phyloP scores from a whole-genome alignment of 2,888 invertebrate genomes.

The Orthosia incerta region DNA sequence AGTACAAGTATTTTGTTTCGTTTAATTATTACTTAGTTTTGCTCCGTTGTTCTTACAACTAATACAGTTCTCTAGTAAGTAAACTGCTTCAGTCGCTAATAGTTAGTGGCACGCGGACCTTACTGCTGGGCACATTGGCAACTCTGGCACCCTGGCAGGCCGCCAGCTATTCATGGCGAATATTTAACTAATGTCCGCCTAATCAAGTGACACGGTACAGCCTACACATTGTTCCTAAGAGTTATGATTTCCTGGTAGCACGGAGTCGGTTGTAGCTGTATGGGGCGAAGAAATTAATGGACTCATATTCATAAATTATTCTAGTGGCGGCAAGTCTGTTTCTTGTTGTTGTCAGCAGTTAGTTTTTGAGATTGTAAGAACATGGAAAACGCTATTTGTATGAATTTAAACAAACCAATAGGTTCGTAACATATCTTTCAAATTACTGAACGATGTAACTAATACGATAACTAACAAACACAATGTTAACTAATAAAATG shows the following conservation, averaged over 20 bases:
- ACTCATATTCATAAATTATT: slow-evolving; percentile 19
- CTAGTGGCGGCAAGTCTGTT: slow-evolving; percentile 1
- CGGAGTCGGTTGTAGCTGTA: neutral
- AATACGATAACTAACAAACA: neutral
- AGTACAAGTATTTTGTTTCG: neutral
- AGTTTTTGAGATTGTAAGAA: neutral
- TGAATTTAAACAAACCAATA: neutral
- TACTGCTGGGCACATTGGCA: slow-evolving; percentile 15
- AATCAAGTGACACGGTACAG: slow-evolving; percentile 55
- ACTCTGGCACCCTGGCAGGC: slow-evolving; percentile 24
- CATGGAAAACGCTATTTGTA: neutral
- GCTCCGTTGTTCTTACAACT: neutral
- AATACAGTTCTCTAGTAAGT: slow-evolving; percentile 7
- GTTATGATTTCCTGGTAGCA: slow-evolving; percentile 53
- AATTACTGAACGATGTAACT: neutral
- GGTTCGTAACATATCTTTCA: neutral
- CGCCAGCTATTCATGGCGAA: slow-evolving; percentile 51
- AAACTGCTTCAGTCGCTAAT: slow-evolving; percentile 43
- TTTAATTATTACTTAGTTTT: neutral
- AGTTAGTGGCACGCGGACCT: slow-evolving; percentile 29
- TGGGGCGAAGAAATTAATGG: slow-evolving; percentile 24
- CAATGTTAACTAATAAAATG: slow-evolving; percentile 25
- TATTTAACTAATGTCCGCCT: slow-evolving; percentile 47
- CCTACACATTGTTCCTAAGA: slow-evolving; percentile 43
- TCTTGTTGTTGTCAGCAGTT: slow-evolving; percentile 1